These are phyloP conservation scores for Babylonia areolata DNA, from an alignment of 1,140 invertebrate genomes.

Conservation along the genomic window DNA sequence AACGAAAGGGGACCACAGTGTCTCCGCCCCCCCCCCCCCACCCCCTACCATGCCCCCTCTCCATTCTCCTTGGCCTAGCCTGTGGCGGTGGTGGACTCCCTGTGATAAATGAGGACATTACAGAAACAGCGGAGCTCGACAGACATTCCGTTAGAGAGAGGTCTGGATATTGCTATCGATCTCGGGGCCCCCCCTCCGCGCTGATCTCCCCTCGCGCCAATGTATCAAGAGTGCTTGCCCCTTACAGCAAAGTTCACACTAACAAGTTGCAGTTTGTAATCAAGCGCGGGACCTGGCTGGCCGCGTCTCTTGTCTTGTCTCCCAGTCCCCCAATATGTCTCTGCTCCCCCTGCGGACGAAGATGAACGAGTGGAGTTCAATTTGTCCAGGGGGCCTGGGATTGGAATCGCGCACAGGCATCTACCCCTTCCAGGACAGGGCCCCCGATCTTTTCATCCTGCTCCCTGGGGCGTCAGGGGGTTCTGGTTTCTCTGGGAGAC, in stretches of 20 bases:
- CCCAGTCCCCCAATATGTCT: conserved; percentile 17
- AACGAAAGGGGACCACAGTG: no score
- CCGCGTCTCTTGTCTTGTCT: conserved; percentile 1
- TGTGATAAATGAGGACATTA: conserved; percentile 26
- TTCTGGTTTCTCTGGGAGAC: not conserved
- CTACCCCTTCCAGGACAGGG: not conserved
- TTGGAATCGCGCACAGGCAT: conserved; percentile 8
- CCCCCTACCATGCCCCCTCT: not conserved
- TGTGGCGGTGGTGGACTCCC: not conserved
- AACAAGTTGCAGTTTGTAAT: conserved; percentile 25
- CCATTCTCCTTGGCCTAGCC: not conserved
- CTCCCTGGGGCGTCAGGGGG: not conserved
- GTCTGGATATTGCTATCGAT: conserved; percentile 30
- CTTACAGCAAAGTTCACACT: conserved; percentile 23
- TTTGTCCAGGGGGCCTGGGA: not conserved
- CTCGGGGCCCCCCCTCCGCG: not conserved
- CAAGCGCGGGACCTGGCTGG: not conserved
- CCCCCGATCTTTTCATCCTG: not conserved
- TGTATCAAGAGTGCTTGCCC: conserved; percentile 32
- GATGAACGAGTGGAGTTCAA: conserved; percentile 6
- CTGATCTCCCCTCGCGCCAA: conserved; percentile 23
- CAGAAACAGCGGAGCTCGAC: conserved; percentile 22
- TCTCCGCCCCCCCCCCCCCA: not conserved
- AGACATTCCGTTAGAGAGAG: not conserved
- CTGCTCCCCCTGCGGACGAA: conserved; percentile 8